A percentile compares a stretch with the other conserved stretches of the same genome.
Evolutionary conservation across 2,113 vertebrate species (phyloP).

Genomic region (Semicossyphus pulcher): DNA sequence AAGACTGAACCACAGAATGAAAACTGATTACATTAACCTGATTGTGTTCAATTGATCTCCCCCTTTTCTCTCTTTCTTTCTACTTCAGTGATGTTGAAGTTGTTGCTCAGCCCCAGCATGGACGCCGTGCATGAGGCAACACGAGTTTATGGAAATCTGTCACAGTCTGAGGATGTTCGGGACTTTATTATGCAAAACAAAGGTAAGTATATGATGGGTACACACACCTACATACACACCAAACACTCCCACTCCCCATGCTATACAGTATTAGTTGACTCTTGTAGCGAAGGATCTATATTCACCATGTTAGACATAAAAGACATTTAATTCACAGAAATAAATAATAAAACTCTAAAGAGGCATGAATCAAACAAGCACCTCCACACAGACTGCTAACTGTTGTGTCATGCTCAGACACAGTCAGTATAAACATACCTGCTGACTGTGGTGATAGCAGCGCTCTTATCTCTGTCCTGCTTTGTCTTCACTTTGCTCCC

Average conservation of each 20-base stretch:
- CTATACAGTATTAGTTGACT: neutral
- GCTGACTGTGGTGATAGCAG: constrained; percentile 41
- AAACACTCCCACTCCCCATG: neutral
- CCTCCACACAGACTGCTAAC: neutral
- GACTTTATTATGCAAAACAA: constrained; percentile 72
- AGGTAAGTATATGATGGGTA: constrained; percentile 51
- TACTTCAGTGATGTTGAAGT: constrained; percentile 68
- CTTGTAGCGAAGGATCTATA: neutral
- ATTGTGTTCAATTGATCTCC: too few relatives aligned
- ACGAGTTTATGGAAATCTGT: constrained; percentile 75
- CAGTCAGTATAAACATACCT: constrained; percentile 49
- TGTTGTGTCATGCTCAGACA: constrained; percentile 44
- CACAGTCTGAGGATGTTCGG: constrained; percentile 63
- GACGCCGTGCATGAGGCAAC: constrained; percentile 70
- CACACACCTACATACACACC: neutral
- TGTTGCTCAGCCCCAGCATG: constrained; percentile 72
- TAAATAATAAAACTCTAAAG: neutral
- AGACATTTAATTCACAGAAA: neutral
- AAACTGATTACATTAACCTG: too few relatives aligned
- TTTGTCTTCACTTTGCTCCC: constrained; percentile 27
- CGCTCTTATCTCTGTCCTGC: constrained; percentile 56
- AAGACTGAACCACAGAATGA: constrained; percentile 67
- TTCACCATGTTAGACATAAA: neutral
- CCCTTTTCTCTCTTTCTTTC: neutral
- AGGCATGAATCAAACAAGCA: neutral